Percentiles rank a stretch among this genome's conserved stretches.
phyloP scores from a whole-genome alignment of 2,113 vertebrate species.

The Odocoileus hemionus region DNA sequence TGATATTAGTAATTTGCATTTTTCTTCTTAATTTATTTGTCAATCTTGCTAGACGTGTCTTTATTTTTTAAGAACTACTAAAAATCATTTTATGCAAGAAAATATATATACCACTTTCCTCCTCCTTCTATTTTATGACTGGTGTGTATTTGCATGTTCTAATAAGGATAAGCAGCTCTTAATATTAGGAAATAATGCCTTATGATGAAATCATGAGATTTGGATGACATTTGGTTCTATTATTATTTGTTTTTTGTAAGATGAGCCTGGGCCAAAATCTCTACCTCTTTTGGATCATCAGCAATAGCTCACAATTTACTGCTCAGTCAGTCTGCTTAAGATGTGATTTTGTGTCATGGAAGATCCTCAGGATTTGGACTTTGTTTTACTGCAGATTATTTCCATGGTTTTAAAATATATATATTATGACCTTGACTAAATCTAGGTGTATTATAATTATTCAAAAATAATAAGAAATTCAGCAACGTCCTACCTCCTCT shows the following conservation, averaged over 20 bases:
- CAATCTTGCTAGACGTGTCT: neutral
- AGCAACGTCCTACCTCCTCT: neutral
- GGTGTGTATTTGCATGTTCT: neutral
- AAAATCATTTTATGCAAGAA: neutral
- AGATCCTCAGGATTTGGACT: neutral
- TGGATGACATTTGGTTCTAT: neutral
- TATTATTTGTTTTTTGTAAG: neutral
- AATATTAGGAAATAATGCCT: neutral
- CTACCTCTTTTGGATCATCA: neutral
- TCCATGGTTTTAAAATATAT: neutral
- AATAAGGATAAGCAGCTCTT: neutral
- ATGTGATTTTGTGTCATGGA: neutral
- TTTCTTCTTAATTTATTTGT: neutral
- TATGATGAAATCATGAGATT: neutral
- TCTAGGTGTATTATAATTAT: neutral
- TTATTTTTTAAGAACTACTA: neutral
- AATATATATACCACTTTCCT: neutral
- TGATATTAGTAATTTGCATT: neutral
- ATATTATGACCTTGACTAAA: neutral
- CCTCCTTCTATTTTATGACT: neutral
- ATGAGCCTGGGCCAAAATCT: neutral
- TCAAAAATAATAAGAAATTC: neutral
- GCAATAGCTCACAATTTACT: neutral
- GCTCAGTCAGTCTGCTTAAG: neutral
- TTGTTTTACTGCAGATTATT: neutral